Evolutionary conservation across 2,113 vertebrate genomes (phyloP).

Genomic region (Microtus richardsoni): DNA sequence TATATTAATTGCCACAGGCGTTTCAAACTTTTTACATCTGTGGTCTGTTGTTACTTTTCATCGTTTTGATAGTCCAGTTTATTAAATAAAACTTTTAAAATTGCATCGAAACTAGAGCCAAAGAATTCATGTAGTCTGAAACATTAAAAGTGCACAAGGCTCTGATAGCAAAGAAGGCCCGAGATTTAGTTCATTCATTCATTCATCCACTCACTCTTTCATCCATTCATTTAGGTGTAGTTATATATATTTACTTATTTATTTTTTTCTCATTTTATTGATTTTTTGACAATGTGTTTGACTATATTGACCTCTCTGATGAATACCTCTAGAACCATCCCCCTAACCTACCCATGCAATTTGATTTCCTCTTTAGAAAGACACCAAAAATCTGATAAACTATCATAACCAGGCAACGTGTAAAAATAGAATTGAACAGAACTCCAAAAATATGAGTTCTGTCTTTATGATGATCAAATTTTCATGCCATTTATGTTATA

Average conservation of each 20-base stretch:
- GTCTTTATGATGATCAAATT: neutral
- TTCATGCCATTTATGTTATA: neutral
- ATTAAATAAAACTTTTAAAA: slow-evolving; percentile 51
- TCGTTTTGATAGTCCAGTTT: neutral
- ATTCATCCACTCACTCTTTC: neutral
- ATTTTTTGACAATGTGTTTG: neutral
- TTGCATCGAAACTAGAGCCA: neutral
- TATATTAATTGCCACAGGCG: slow-evolving; percentile 63
- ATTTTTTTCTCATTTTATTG: neutral
- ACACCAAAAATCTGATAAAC: neutral
- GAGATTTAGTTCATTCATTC: neutral
- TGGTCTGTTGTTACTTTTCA: slow-evolving; percentile 38
- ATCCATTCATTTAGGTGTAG: neutral
- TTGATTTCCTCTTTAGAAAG: neutral
- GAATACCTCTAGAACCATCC: neutral
- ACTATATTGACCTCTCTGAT: too few relatives aligned
- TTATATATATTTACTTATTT: neutral
- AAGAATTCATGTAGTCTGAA: neutral
- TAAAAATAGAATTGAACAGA: neutral
- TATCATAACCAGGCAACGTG: neutral
- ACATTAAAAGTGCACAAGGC: neutral
- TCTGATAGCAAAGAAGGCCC: neutral
- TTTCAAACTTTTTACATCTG: neutral
- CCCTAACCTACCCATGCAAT: neutral
- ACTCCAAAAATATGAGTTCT: neutral